Conservation (phyloP, 2,888 invertebrate species). For the Pegoplata infirma region DNA sequence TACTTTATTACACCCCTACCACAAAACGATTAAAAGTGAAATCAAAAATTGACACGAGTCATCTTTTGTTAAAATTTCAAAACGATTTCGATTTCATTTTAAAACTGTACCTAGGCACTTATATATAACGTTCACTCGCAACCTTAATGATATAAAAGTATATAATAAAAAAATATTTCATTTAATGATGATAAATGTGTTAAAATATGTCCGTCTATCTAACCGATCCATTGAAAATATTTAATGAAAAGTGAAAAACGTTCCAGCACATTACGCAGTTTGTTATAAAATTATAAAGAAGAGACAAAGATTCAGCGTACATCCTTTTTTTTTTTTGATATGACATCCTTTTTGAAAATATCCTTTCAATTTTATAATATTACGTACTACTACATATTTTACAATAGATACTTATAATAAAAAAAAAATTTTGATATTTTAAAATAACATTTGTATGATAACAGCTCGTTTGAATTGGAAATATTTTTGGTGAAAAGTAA, state of each 20-base stretch:
- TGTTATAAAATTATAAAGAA: slow-evolving; percentile 23
- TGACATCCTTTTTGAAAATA: slow-evolving; percentile 34
- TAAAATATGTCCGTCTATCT: slow-evolving; percentile 2
- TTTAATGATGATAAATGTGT: slow-evolving; percentile 56
- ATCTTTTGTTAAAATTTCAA: not conserved
- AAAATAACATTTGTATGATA: slow-evolving; percentile 40
- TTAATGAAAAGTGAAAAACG: slow-evolving; percentile 37
- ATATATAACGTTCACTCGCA: not conserved
- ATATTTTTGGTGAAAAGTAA: slow-evolving; percentile 19
- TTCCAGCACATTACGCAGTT: slow-evolving; percentile 32
- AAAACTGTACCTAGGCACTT: slow-evolving; percentile 7
- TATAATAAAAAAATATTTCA: slow-evolving; percentile 32
- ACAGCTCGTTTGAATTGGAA: slow-evolving; percentile 19
- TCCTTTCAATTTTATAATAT: slow-evolving; percentile 41
- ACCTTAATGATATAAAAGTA: slow-evolving; percentile 20
- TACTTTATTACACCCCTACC: not conserved
- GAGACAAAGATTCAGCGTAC: slow-evolving; percentile 20
- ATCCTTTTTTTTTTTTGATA: slow-evolving; percentile 46
- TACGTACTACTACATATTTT: not conserved
- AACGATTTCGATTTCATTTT: slow-evolving; percentile 5
- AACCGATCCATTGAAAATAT: too few species aligned
- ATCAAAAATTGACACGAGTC: not conserved
- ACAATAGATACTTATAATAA: not conserved
- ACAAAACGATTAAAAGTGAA: not conserved
- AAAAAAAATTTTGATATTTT: slow-evolving; percentile 35